Conservation (phyloP, 2,113 vertebrate species). For the Muntiacus muntjak region DNA sequence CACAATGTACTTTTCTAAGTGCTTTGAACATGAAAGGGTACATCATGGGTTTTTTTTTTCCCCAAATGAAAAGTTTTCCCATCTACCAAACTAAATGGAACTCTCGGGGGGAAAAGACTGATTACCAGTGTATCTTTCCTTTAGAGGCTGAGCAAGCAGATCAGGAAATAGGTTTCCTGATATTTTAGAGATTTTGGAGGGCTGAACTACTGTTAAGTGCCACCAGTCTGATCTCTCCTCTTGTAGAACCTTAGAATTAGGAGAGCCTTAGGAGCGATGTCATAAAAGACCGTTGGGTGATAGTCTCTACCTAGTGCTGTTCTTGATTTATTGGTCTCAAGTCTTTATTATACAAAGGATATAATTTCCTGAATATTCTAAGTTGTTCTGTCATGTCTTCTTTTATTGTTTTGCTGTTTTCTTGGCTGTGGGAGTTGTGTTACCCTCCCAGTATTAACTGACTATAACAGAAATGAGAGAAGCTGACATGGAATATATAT, state of each 20-base stretch:
- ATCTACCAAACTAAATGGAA: constrained; percentile 5
- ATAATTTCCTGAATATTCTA: neutral
- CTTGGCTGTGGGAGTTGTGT: neutral
- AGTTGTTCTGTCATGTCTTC: neutral
- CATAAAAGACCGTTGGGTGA: neutral
- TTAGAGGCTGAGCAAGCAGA: neutral
- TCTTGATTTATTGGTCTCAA: neutral
- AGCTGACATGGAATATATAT: neutral
- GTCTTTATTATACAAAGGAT: neutral
- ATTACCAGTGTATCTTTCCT: neutral
- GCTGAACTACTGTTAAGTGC: neutral
- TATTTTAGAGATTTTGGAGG: neutral
- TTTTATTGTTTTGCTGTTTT: neutral
- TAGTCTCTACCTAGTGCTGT: neutral
- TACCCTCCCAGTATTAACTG: neutral
- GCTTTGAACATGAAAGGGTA: neutral
- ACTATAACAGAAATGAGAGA: neutral
- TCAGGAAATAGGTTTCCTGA: neutral
- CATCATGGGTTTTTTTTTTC: neutral
- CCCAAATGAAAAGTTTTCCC: neutral
- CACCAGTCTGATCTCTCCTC: neutral
- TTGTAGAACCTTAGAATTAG: neutral
- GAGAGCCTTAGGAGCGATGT: neutral
- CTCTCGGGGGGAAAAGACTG: neutral
- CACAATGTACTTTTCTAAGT: neutral